These are phyloP conservation scores for Syngnathus floridae DNA, from an alignment of 2,113 vertebrate species.

Conservation along the genomic window DNA sequence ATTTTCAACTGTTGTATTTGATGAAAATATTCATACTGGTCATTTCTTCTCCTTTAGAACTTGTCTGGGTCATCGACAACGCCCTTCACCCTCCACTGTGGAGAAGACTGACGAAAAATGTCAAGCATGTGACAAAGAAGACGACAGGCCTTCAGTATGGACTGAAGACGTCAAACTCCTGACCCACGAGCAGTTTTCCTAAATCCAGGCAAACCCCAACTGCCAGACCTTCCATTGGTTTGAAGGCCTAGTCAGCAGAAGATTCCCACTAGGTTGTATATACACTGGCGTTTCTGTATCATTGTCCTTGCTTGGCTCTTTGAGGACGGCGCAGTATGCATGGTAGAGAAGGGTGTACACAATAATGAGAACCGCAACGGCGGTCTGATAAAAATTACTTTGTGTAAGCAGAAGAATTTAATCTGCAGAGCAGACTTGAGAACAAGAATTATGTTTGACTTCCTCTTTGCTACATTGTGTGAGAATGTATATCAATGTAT, in stretches of 20 bases:
- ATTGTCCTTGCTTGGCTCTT: slow-evolving; percentile 54
- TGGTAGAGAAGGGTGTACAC: slow-evolving; percentile 31
- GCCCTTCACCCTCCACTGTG: slow-evolving; percentile 44
- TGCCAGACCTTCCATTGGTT: neutral
- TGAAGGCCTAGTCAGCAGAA: neutral
- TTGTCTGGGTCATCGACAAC: slow-evolving; percentile 45
- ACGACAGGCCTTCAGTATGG: slow-evolving; percentile 45
- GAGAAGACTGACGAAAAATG: slow-evolving; percentile 59
- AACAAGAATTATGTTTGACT: slow-evolving; percentile 37
- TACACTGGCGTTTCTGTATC: slow-evolving; percentile 52
- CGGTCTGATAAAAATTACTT: slow-evolving; percentile 21
- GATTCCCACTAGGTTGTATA: slow-evolving; percentile 42
- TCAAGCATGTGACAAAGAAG: slow-evolving; percentile 46
- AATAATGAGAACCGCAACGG: slow-evolving; percentile 10
- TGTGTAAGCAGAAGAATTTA: slow-evolving; percentile 25
- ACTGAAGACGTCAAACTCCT: slow-evolving; percentile 48
- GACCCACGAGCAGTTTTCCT: slow-evolving; percentile 10
- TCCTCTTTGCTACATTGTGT: slow-evolving; percentile 47
- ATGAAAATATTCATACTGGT: neutral
- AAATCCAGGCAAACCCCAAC: slow-evolving; percentile 20
- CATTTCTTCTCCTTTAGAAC: slow-evolving; percentile 40
- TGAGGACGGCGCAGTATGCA: slow-evolving; percentile 36
- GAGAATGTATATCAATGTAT: slow-evolving; percentile 48
- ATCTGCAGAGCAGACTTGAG: slow-evolving; percentile 36
- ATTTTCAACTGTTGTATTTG: neutral